A percentile compares a stretch with the other conserved stretches of the same genome.
Conservation (phyloP, 2,797 vertebrate genomes). For the Erethizon dorsatum region DNA sequence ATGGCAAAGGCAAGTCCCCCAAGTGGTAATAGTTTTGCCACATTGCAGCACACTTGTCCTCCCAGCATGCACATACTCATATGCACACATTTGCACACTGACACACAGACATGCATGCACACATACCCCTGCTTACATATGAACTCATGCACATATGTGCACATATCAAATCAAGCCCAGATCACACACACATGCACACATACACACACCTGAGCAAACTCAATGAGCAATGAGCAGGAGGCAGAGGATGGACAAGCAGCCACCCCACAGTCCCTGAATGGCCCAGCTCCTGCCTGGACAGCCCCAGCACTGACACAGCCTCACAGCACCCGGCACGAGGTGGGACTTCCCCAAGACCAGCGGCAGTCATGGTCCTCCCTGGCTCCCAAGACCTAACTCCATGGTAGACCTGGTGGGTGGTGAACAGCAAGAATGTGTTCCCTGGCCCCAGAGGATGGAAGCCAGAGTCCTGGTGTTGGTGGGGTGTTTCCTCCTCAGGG, state of each 20-base stretch:
- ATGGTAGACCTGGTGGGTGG: not conserved
- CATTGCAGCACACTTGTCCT: not conserved
- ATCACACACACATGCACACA: not conserved
- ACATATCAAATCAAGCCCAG: not conserved
- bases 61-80: not conserved
- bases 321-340: too few relatives aligned
- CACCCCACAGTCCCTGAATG: not conserved
- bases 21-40: too few relatives aligned
- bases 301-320: not conserved
- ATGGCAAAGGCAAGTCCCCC: too few relatives aligned
- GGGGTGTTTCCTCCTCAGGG: not conserved
- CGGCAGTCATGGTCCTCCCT: not conserved
- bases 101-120: not conserved
- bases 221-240: not conserved
- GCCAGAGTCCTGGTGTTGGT: not conserved
- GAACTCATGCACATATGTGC: not conserved
- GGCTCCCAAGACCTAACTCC: not conserved
- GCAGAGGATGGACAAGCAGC: not conserved
- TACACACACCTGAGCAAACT: not conserved
- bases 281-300: not conserved
- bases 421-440: not conserved
- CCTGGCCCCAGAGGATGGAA: not conserved
- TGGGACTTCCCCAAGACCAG: not conserved
- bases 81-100: not conserved
- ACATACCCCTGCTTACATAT: not conserved